Evolutionary conservation across 2,113 vertebrate species (phyloP).

Genomic region (Meles meles): DNA sequence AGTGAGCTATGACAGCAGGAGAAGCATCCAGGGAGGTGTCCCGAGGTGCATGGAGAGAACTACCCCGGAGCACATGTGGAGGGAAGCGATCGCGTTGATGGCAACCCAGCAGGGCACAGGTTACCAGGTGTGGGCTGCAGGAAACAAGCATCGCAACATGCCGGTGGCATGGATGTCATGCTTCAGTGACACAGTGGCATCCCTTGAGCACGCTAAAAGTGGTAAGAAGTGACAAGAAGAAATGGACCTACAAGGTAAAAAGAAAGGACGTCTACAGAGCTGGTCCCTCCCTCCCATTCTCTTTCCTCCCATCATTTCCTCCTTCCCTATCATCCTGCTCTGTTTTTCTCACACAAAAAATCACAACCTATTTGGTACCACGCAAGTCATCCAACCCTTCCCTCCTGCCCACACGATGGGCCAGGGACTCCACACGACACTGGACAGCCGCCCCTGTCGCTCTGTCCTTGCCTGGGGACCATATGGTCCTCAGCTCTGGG

Average conservation of each 20-base stretch:
- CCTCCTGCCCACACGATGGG: neutral
- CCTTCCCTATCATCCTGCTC: neutral
- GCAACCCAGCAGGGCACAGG: fast-evolving
- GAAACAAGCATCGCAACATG: neutral
- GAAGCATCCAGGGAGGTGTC: neutral
- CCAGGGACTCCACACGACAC: neutral
- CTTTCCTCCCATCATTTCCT: neutral
- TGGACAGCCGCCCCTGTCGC: fast-evolving
- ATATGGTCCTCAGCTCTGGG: neutral
- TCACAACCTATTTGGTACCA: neutral
- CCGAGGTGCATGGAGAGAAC: fast-evolving
- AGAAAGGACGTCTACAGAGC: neutral
- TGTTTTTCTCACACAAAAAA: neutral
- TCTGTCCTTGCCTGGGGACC: neutral
- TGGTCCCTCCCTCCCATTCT: neutral
- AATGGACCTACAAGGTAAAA: neutral
- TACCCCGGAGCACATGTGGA: neutral
- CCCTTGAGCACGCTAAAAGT: neutral
- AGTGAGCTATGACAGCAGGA: neutral
- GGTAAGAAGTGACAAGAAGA: neutral
- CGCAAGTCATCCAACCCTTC: neutral
- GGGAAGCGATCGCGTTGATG: fast-evolving
- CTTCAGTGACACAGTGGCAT: neutral
- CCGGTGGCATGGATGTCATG: fast-evolving
- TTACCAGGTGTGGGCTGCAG: neutral